Percentiles rank a stretch among this genome's conserved stretches.
Conservation (phyloP, 2,797 vertebrate species). For the Hylomyscus alleni region DNA sequence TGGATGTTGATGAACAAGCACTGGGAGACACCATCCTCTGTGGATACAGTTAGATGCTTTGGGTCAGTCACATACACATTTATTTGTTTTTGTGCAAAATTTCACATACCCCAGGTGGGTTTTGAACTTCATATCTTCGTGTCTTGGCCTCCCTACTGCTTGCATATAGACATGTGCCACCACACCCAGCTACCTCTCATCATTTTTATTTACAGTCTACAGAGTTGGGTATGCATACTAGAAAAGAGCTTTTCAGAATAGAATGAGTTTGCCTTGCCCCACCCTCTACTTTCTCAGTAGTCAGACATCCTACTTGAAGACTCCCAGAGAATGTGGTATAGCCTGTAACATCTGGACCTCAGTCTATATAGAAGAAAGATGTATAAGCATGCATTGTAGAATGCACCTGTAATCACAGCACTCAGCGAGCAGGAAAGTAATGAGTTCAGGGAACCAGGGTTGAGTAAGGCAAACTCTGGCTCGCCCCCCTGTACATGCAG, state of each 20-base stretch:
- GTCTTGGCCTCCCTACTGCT: neutral
- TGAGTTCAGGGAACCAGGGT: neutral
- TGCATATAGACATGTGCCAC: neutral
- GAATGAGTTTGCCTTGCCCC: fast-evolving
- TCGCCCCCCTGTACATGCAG: neutral
- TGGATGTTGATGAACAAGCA: too few relatives aligned
- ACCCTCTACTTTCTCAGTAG: neutral
- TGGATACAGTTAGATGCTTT: neutral
- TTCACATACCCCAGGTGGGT: neutral
- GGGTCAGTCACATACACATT: neutral
- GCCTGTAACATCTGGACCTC: neutral
- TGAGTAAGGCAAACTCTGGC: neutral
- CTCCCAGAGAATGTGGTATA: neutral
- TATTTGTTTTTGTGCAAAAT: neutral
- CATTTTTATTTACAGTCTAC: neutral
- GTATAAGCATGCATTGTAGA: too few relatives aligned
- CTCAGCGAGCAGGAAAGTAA: neutral
- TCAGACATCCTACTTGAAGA: neutral
- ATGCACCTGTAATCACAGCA: neutral
- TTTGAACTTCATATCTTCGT: neutral
- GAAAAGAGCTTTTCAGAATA: neutral
- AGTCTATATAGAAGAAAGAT: fast-evolving
- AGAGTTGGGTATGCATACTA: neutral
- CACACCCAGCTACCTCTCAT: neutral
- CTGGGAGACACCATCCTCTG: neutral